A percentile compares a stretch with the other conserved stretches of the same genome.
Conservation (phyloP, 2,113 vertebrate genomes). For the Amblyopsis rosae region DNA sequence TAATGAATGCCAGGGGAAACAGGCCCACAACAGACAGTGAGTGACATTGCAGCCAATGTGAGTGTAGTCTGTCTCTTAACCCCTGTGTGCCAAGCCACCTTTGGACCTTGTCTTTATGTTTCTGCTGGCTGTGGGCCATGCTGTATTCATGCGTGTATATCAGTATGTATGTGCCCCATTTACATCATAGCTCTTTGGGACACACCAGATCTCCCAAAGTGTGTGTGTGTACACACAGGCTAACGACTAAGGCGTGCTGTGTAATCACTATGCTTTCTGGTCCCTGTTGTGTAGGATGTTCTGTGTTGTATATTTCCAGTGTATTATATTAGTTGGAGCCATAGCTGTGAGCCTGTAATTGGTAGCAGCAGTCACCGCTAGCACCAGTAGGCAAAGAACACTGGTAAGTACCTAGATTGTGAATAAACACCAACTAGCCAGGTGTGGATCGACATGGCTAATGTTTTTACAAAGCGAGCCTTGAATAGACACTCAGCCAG, state of each 20-base stretch:
- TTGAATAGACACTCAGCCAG: not conserved
- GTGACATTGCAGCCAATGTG: slow-evolving; percentile 31
- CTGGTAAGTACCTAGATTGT: no score
- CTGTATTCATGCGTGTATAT: slow-evolving; percentile 5
- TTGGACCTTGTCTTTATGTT: not conserved
- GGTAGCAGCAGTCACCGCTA: slow-evolving; percentile 1
- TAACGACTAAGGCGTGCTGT: not conserved
- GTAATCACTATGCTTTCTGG: not conserved
- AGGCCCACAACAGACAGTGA: slow-evolving; percentile 26
- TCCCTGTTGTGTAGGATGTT: slow-evolving; percentile 1
- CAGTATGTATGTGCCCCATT: slow-evolving; percentile 17
- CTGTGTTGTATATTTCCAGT: slow-evolving; percentile 3
- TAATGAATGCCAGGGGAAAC: slow-evolving; percentile 36
- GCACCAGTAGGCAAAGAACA: no score
- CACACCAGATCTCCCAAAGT: not conserved
- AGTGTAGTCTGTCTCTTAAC: slow-evolving; percentile 1
- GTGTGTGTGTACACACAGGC: no score
- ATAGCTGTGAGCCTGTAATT: slow-evolving; percentile 13
- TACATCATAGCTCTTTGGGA: slow-evolving; percentile 2
- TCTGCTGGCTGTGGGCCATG: not conserved
- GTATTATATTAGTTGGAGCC: not conserved
- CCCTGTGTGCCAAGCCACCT: slow-evolving; percentile 26
- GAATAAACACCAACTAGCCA: no score
- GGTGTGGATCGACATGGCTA: no score
- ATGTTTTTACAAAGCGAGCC: no score